Evolutionary conservation across 2,797 vertebrate species (phyloP).

Genomic region (Hyperoplus lanceolatus): DNA sequence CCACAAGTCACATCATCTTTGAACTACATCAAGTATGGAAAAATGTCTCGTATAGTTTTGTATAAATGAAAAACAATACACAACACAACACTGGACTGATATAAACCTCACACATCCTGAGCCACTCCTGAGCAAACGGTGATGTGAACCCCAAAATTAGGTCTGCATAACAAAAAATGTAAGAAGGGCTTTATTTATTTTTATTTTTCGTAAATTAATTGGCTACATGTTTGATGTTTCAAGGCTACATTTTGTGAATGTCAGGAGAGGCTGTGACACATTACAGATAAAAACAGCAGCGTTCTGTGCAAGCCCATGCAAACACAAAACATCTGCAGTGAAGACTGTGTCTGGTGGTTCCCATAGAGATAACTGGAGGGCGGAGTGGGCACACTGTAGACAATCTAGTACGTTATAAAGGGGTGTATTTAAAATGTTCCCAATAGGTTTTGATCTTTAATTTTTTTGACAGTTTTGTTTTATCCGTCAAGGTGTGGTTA

Average conservation of each 20-base stretch:
- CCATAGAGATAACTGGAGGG: constrained; percentile 55
- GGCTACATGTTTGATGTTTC: not conserved
- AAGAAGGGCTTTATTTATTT: not conserved
- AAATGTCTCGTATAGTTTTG: constrained; percentile 31
- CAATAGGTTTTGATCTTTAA: not conserved
- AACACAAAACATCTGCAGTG: constrained; percentile 37
- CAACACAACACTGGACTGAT: constrained; percentile 32
- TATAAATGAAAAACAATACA: constrained; percentile 48
- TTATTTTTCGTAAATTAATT: not conserved
- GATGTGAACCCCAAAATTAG: not conserved
- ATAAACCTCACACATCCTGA: constrained; percentile 31
- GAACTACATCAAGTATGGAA: constrained; percentile 55
- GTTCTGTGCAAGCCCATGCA: constrained; percentile 42
- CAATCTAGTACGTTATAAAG: not conserved
- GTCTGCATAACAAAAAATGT: not conserved
- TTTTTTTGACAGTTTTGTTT: not conserved
- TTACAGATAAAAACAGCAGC: constrained; percentile 14
- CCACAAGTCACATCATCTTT: constrained; percentile 69
- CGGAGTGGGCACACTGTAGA: constrained; percentile 25
- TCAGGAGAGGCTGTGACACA: constrained; percentile 46
- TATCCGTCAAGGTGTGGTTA: not conserved
- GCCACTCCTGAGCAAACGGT: constrained; percentile 57
- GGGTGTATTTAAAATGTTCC: not conserved
- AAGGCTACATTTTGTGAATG: not conserved
- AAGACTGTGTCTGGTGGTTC: constrained; percentile 81